These are phyloP conservation scores for Zaprionus camerounensis DNA, from an alignment of 1,140 invertebrate genomes.

Conservation along the genomic window DNA sequence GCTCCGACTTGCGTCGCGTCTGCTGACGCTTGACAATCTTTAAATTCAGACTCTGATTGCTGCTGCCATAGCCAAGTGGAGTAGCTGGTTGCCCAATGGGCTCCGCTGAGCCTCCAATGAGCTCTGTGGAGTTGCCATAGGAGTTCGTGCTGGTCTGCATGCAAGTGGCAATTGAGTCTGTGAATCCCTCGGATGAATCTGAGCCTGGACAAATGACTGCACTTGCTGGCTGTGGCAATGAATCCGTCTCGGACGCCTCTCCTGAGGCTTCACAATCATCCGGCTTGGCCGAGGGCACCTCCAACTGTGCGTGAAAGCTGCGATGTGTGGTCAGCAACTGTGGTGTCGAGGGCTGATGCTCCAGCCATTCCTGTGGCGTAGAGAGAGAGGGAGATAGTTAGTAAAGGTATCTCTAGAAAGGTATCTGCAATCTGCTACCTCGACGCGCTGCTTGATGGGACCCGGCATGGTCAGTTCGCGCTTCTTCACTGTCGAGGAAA, in stretches of 20 bases:
- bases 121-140: slow-evolving; percentile 87
- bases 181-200: slow-evolving; percentile 89
- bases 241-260: slow-evolving; percentile 91
- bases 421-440: slow-evolving; percentile 49
- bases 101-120: slow-evolving; percentile 84
- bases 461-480: slow-evolving; percentile 76
- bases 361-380: slow-evolving; percentile 75
- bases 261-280: slow-evolving; percentile 93
- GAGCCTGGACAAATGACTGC: slow-evolving; percentile 85
- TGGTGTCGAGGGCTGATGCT: slow-evolving; percentile 74
- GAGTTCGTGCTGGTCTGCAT: slow-evolving; percentile 85
- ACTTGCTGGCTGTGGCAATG: slow-evolving; percentile 85
- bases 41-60: slow-evolving; percentile 77
- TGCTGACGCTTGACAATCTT: slow-evolving; percentile 76
- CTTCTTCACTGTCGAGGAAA: slow-evolving; percentile 82
- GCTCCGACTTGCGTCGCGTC: slow-evolving; percentile 82
- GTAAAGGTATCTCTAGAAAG: not conserved
- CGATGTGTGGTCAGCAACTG: slow-evolving; percentile 45
- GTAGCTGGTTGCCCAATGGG: slow-evolving; percentile 63
- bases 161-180: slow-evolving; percentile 88
- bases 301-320: slow-evolving; percentile 43
- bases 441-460: slow-evolving; percentile 80
- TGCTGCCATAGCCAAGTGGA: slow-evolving; percentile 66
- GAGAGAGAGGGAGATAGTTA: not conserved
- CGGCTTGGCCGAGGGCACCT: slow-evolving; percentile 44